phyloP scores from a whole-genome alignment of 2,113 vertebrate genomes.

The Heterotis niloticus region DNA sequence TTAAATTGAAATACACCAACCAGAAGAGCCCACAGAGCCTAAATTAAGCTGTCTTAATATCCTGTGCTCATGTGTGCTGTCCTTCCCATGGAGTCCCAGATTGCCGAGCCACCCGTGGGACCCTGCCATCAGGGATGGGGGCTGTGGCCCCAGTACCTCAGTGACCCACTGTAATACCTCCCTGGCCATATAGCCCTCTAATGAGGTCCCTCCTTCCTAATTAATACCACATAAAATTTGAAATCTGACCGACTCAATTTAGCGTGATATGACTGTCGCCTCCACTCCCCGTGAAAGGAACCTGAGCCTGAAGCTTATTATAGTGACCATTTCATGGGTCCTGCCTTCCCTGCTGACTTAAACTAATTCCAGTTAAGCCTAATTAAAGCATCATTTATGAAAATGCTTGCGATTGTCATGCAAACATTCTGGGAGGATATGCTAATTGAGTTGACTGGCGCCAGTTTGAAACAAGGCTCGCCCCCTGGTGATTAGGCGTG shows the following conservation, averaged over 20 bases:
- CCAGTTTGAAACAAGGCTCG: slow-evolving; percentile 99
- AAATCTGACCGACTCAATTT: slow-evolving; percentile 91
- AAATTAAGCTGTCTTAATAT: slow-evolving; percentile 1
- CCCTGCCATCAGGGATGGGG: slow-evolving; percentile 42
- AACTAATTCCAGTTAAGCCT: slow-evolving; percentile 99
- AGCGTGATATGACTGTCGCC: slow-evolving; percentile 87
- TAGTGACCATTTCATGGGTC: slow-evolving; percentile 99
- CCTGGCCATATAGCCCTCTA: slow-evolving; percentile 77
- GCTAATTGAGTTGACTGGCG: slow-evolving; percentile 72
- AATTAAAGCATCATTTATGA: slow-evolving; percentile 92
- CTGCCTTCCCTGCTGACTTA: slow-evolving; percentile 99
- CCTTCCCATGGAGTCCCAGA: background rate
- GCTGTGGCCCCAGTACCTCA: too few species aligned
- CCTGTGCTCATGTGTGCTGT: background rate
- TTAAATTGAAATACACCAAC: background rate
- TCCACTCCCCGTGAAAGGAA: slow-evolving; percentile 95
- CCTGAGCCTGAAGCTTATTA: slow-evolving; percentile 97
- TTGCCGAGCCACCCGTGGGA: slow-evolving; percentile 58
- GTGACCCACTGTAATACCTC: slow-evolving; percentile 59
- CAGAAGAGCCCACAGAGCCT: background rate
- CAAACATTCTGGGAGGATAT: slow-evolving; percentile 88
- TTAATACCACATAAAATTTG: slow-evolving; percentile 88
- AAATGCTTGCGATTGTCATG: slow-evolving; percentile 83
- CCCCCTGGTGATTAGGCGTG: slow-evolving; percentile 95
- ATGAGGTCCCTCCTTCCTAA: slow-evolving; percentile 85